These are phyloP conservation scores for Drosophila ercepeae DNA, from an alignment of 1,140 invertebrate genomes.

Conservation along the genomic window DNA sequence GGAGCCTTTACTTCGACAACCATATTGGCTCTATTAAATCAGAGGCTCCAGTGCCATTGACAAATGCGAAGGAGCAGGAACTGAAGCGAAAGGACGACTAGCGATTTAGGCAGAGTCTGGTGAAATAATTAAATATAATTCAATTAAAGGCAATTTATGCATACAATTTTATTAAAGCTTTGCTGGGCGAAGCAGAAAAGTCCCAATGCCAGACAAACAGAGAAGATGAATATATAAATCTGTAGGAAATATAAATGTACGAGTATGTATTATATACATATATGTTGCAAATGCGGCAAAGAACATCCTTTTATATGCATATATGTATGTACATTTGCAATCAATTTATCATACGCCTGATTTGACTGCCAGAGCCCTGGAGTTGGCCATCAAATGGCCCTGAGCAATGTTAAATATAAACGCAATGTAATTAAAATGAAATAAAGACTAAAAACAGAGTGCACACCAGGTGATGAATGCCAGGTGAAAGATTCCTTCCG, in stretches of 20 bases:
- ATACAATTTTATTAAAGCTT: constrained; percentile 45
- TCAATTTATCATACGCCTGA: constrained; percentile 75
- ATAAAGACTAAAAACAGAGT: constrained; percentile 45
- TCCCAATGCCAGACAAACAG: constrained; percentile 27
- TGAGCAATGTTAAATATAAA: constrained; percentile 48
- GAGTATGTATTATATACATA: background rate
- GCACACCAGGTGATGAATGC: constrained; percentile 19
- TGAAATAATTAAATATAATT: constrained; percentile 44
- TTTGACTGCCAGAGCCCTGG: constrained; percentile 46
- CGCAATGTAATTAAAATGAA: constrained; percentile 71
- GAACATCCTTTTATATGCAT: constrained; percentile 13
- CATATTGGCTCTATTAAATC: constrained; percentile 43
- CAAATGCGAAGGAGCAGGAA: constrained; percentile 7
- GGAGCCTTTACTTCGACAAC: constrained; percentile 27
- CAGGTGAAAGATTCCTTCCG: constrained; percentile 11
- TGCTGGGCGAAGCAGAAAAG: constrained; percentile 8
- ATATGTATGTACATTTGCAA: constrained; percentile 50
- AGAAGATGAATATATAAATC: constrained; percentile 1
- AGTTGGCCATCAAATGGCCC: constrained; percentile 19
- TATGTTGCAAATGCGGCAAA: constrained; percentile 11
- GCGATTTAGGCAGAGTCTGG: constrained; percentile 7
- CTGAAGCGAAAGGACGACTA: constrained; percentile 4
- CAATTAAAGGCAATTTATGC: constrained; percentile 62
- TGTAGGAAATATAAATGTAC: background rate
- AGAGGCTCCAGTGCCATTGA: constrained; percentile 19